phyloP scores from a whole-genome alignment of 2,797 vertebrate species.

The Trachurus trachurus region DNA sequence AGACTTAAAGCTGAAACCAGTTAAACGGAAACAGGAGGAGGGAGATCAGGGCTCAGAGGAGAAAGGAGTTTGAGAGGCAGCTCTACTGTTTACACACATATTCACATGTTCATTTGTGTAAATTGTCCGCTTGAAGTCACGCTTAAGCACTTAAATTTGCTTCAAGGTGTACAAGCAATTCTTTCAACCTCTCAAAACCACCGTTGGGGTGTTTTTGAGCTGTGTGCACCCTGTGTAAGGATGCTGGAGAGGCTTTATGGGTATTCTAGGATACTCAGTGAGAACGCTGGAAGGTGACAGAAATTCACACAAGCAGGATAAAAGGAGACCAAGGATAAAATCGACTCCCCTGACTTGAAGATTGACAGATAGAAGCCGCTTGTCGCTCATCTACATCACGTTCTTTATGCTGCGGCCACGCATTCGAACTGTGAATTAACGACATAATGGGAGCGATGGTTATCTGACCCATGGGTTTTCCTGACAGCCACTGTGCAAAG shows the following conservation, averaged over 20 bases:
- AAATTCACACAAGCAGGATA: constrained; percentile 36
- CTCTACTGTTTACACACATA: constrained; percentile 32
- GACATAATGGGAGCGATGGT: constrained; percentile 56
- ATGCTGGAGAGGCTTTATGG: constrained; percentile 28
- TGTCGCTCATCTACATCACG: constrained; percentile 41
- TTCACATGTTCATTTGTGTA: constrained; percentile 50
- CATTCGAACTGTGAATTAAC: constrained; percentile 63
- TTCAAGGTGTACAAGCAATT: constrained; percentile 43
- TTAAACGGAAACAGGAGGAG: constrained; percentile 76
- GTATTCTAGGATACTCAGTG: constrained; percentile 20
- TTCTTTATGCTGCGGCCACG: constrained; percentile 34
- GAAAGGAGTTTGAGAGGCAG: constrained; percentile 42
- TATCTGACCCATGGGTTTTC: constrained; percentile 63
- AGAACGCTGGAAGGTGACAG: constrained; percentile 22
- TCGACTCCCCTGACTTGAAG: constrained; percentile 23
- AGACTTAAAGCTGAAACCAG: constrained; percentile 75
- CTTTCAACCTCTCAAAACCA: constrained; percentile 33
- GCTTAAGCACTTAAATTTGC: constrained; percentile 21
- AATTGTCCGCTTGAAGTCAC: constrained; percentile 45
- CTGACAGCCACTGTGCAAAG: constrained; percentile 46
- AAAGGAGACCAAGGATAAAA: constrained; percentile 47
- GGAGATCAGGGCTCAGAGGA: constrained; percentile 50
- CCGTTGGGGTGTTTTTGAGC: constrained; percentile 34
- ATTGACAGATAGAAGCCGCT: constrained; percentile 37
- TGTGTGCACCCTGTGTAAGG: not conserved